Percentiles rank a stretch among this genome's conserved stretches.
These are phyloP conservation scores for Empidonax traillii DNA, from an alignment of 2,113 vertebrate species.

Conservation along the genomic window DNA sequence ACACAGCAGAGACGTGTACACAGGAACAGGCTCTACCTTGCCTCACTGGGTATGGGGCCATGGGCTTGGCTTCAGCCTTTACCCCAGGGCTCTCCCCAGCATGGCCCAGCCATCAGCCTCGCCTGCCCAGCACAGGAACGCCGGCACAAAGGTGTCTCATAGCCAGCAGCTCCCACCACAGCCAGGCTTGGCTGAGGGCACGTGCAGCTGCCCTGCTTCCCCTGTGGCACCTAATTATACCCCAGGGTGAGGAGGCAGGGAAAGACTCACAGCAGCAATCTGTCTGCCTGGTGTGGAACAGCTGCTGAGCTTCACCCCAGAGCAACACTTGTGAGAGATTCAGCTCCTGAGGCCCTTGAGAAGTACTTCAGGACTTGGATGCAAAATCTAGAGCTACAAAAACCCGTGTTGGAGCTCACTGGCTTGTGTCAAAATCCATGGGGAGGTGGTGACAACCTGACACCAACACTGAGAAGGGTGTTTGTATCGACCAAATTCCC, in stretches of 20 bases:
- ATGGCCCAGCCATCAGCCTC: not conserved
- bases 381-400: not conserved
- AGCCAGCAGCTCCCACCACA: not conserved
- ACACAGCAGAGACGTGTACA: accelerated
- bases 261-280: accelerated
- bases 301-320: not conserved
- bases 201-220: not conserved
- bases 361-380: not conserved
- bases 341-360: not conserved
- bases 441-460: not conserved
- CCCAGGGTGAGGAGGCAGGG: not conserved
- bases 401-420: accelerated
- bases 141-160: not conserved
- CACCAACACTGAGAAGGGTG: accelerated
- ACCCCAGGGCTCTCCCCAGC: not conserved
- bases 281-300: not conserved
- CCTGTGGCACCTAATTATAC: not conserved
- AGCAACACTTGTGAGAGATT: not conserved
- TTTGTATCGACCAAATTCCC: accelerated
- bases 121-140: not conserved
- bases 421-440: accelerated
- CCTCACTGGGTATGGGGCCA: not conserved
- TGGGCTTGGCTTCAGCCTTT: not conserved
- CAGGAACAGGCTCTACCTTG: not conserved
- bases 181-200: not conserved